Percentiles rank a stretch among this genome's conserved stretches.
Conservation (phyloP, 2,797 vertebrate genomes). For the Jordanella pulchra region DNA sequence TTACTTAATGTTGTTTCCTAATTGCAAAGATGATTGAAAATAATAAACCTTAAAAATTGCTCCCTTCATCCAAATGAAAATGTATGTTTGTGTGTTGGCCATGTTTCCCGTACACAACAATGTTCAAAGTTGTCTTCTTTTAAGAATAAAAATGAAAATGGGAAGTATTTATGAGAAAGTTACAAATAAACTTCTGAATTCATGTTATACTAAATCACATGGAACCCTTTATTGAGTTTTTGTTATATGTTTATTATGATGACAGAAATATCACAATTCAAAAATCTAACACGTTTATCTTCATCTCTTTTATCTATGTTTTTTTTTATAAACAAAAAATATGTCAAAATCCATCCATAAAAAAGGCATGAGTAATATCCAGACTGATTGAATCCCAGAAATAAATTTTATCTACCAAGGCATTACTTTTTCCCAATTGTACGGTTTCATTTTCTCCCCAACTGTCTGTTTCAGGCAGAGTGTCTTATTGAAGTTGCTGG, state of each 20-base stretch:
- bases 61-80: neutral
- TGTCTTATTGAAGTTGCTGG: constrained; percentile 79
- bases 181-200: neutral
- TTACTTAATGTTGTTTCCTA: neutral
- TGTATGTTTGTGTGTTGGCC: neutral
- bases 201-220: neutral
- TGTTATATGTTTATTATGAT: neutral
- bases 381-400: neutral
- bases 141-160: neutral
- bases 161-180: neutral
- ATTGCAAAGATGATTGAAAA: neutral
- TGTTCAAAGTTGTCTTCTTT: neutral
- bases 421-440: constrained; percentile 2
- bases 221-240: neutral
- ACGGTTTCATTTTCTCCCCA: constrained; percentile 24
- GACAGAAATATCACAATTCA: neutral
- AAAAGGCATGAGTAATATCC: neutral
- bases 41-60: neutral
- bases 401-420: neutral
- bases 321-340: neutral
- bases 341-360: neutral
- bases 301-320: neutral
- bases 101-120: neutral
- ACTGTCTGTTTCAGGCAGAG: constrained; percentile 62
- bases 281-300: neutral